Base-by-base conservation (phyloP, 2,113 vertebrate genomes). In the Malurus alboscapulatus region DNA sequence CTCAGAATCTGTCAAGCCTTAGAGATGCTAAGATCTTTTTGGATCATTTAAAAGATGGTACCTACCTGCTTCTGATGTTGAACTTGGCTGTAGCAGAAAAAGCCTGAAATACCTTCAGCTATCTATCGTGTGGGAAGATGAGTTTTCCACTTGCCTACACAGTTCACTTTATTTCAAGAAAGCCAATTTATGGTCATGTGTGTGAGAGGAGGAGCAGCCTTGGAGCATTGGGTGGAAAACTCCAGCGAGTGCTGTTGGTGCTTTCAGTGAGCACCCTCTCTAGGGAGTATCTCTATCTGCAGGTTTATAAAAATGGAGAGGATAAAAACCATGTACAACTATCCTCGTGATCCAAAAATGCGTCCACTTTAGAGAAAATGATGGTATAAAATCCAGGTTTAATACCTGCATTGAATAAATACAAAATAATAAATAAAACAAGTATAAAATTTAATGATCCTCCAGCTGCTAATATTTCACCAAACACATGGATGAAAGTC, bases 281-380 rank as follows among this genome's bases (percentile, higher is more conserved):
- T 58, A 22, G 66, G 42, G 48, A 61, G 4, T 25, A 47, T 54
- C 79, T 72, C 80, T 92, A 71, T n/a, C 87, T 62, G 79, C 80
- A 91, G 25, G 47, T 48, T 87, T 93, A 75, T 20, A 3, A 93
- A 92, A 94, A 30, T 20, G 90, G 72, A 95, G 47, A 78, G 87
- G 88, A 82, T 76, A 86, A 74, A 84, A 85, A 45, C 26, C 1
- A 3, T 15, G 55, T 90, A 57, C 63, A 95, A 12, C 68, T 93
- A 36, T 71, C 61, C 69, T 27, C 27, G 45, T 88, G 95, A 54
- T 34, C 55, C 19, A 48, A 69, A 96, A 94, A 78, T 38, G 57
- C 59, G 85, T 86, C 54, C 51, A 45, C 26, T 88, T 84, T 63
- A 81, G 51, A 75, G 40, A 47, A 85, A 48, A 74, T 40, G 5